Percentiles rank a stretch among this genome's conserved stretches.
Evolutionary conservation across 2,113 vertebrate genomes (phyloP).

Genomic region (Siphamia tubifer): DNA sequence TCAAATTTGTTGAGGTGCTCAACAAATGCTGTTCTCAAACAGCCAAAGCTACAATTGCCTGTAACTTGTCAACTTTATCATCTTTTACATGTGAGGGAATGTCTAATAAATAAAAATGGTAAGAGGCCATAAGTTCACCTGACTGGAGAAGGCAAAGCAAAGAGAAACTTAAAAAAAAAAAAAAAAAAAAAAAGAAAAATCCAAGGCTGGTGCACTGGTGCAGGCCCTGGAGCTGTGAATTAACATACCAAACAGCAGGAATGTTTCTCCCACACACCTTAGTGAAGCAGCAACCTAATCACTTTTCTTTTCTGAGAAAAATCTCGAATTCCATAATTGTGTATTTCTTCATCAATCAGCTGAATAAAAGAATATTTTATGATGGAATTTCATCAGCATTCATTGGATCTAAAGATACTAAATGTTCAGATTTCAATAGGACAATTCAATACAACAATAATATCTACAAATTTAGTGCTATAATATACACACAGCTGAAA

Average conservation of each 20-base stretch:
- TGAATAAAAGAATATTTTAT: not conserved
- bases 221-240: constrained; percentile 69
- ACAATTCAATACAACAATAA: too few relatives aligned
- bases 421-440: not conserved
- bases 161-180: constrained; percentile 67
- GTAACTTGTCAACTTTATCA: constrained; percentile 69
- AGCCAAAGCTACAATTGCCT: constrained; percentile 51
- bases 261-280: constrained; percentile 69
- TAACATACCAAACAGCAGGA: constrained; percentile 73
- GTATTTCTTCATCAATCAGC: not conserved
- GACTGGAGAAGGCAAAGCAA: constrained; percentile 37
- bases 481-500: not conserved
- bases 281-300: constrained; percentile 44
- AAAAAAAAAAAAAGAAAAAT: too few relatives aligned
- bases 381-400: not conserved
- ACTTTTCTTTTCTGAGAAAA: constrained; percentile 23
- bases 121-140: constrained; percentile 60
- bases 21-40: constrained; percentile 55
- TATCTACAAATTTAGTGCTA: not conserved
- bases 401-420: not conserved
- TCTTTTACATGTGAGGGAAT: constrained; percentile 70
- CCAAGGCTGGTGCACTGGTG: constrained; percentile 55
- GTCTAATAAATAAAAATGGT: constrained; percentile 68
- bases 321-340: not conserved
- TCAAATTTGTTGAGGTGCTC: constrained; percentile 73